Percentiles rank a stretch among this genome's conserved stretches.
These are phyloP conservation scores for Boleophthalmus pectinirostris DNA, from an alignment of 2,113 vertebrate genomes.

Conservation along the genomic window DNA sequence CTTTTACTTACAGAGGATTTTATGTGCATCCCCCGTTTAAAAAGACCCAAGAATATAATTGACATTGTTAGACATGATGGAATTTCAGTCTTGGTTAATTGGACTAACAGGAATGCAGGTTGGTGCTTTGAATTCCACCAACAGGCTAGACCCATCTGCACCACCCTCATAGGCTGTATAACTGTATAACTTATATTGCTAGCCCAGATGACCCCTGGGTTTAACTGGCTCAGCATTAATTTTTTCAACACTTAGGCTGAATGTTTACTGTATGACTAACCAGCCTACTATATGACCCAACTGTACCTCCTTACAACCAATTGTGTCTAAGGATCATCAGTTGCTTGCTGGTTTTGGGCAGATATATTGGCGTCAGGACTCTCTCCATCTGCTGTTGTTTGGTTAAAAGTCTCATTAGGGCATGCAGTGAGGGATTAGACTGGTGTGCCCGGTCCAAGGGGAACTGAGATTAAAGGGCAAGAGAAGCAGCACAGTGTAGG, in stretches of 20 bases:
- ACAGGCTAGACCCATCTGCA: not conserved
- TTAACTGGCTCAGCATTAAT: constrained; percentile 25
- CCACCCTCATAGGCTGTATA: not conserved
- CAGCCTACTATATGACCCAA: too few relatives aligned
- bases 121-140: not conserved
- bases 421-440: constrained; percentile 58
- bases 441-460: constrained; percentile 49
- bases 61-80: too few relatives aligned
- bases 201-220: constrained; percentile 48
- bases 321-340: constrained; percentile 29
- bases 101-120: too few relatives aligned
- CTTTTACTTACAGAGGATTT: too few relatives aligned
- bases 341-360: constrained; percentile 51
- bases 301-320: constrained; percentile 39
- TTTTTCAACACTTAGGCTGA: constrained; percentile 20
- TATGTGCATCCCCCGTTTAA: too few relatives aligned
- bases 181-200: constrained; percentile 7
- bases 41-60: too few relatives aligned
- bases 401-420: constrained; percentile 56
- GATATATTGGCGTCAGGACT: constrained; percentile 64
- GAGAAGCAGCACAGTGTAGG: constrained; percentile 27
- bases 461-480: constrained; percentile 63
- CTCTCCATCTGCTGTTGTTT: constrained; percentile 61
- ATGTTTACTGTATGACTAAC: constrained; percentile 24
- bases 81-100: too few relatives aligned